phyloP scores from a whole-genome alignment of 2,888 invertebrate species.

The Nomada fabriciana region DNA sequence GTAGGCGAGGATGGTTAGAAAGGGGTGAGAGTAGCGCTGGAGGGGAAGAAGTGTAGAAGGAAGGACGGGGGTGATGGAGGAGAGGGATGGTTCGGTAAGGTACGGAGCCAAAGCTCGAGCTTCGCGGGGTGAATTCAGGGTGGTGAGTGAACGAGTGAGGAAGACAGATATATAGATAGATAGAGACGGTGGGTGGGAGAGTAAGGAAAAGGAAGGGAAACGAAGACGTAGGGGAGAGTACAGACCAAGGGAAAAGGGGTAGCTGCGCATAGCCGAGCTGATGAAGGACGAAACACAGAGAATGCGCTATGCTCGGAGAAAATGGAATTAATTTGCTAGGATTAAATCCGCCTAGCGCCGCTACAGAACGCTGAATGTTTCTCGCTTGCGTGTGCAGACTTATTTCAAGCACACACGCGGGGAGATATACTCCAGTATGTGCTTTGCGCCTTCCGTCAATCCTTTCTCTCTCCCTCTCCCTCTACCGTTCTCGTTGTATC shows the following conservation, averaged over 20 bases:
- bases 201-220: slow-evolving; percentile 10
- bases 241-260: slow-evolving; percentile 65
- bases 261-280: slow-evolving; percentile 78
- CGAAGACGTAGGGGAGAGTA: slow-evolving; percentile 39
- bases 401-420: slow-evolving; percentile 67
- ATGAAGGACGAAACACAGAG: slow-evolving; percentile 84
- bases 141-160: slow-evolving; percentile 20
- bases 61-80: slow-evolving; percentile 16
- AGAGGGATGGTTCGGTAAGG: slow-evolving; percentile 54
- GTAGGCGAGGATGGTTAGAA: slow-evolving; percentile 23
- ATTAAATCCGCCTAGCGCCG: slow-evolving; percentile 82
- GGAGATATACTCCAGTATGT: slow-evolving; percentile 38
- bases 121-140: slow-evolving; percentile 9
- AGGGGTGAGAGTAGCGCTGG: slow-evolving; percentile 16
- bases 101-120: slow-evolving; percentile 55
- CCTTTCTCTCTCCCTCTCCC: not conserved
- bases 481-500: not conserved
- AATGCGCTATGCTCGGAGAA: slow-evolving; percentile 83
- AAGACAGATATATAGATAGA: slow-evolving; percentile 15
- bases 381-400: slow-evolving; percentile 76
- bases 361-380: slow-evolving; percentile 78
- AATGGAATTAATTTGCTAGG: slow-evolving; percentile 84
- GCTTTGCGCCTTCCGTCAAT: slow-evolving; percentile 41
- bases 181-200: not conserved
- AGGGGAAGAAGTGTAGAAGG: slow-evolving; percentile 37